phyloP scores from a whole-genome alignment of 2,113 vertebrate species.

The Tetraodon nigroviridis region DNA sequence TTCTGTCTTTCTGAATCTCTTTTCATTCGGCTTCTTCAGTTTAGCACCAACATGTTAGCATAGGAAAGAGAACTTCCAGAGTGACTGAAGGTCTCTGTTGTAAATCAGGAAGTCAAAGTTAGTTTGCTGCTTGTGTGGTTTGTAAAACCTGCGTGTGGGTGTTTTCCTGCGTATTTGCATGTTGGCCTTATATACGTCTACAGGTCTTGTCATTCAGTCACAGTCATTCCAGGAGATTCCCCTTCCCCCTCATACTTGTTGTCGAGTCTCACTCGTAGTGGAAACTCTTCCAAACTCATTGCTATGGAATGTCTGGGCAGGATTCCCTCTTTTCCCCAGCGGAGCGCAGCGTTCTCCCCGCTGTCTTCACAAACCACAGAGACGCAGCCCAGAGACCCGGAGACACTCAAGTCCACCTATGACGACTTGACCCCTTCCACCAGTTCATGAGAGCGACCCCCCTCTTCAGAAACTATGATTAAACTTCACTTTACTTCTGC shows the following conservation, averaged over 20 bases:
- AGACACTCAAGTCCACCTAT: slow-evolving; percentile 28
- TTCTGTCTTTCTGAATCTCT: slow-evolving; percentile 26
- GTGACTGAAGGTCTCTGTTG: no score
- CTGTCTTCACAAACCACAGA: slow-evolving; percentile 40
- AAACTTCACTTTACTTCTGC: slow-evolving; percentile 21
- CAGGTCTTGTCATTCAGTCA: slow-evolving; percentile 24
- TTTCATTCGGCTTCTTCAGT: slow-evolving; percentile 10
- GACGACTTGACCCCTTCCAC: slow-evolving; percentile 6
- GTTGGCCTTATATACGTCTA: neutral
- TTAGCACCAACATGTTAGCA: no score
- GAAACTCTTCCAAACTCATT: slow-evolving; percentile 65
- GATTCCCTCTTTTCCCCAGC: slow-evolving; percentile 59
- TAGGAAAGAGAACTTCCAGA: no score
- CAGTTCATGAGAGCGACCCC: slow-evolving; percentile 15
- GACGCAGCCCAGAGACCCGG: slow-evolving; percentile 34
- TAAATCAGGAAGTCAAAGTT: no score
- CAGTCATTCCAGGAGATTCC: slow-evolving; percentile 35
- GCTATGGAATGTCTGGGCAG: slow-evolving; percentile 71
- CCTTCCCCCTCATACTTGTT: slow-evolving; percentile 31
- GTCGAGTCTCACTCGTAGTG: slow-evolving; percentile 59
- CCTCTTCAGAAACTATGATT: no score
- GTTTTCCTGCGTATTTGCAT: slow-evolving; percentile 8
- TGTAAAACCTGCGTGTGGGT: slow-evolving; percentile 11
- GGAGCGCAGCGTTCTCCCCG: slow-evolving; percentile 53
- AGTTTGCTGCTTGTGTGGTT: no score